Evolutionary conservation across 2,113 vertebrate genomes (phyloP).

Genomic region (Prunella himalayana): DNA sequence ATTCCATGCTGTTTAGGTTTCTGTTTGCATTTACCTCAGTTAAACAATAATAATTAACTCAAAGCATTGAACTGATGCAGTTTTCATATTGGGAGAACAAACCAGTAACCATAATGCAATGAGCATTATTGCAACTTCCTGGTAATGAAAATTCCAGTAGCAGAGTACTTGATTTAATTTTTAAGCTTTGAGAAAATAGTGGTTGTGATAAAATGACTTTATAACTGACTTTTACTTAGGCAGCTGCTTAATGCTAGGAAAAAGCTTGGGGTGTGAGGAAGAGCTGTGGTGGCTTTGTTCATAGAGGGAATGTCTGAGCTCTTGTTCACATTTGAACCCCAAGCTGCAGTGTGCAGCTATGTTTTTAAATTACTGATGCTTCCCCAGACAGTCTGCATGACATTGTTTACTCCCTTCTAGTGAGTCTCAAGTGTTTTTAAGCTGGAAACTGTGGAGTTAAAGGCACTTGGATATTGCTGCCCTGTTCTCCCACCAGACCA

Average conservation of each 20-base stretch:
- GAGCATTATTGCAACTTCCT: constrained; percentile 23
- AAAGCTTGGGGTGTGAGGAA: neutral
- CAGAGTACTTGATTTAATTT: constrained; percentile 3
- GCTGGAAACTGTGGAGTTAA: neutral
- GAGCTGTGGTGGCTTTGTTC: neutral
- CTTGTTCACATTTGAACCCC: neutral
- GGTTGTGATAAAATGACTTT: neutral
- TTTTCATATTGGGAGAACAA: neutral
- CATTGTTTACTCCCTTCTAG: neutral
- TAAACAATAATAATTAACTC: constrained; percentile 33
- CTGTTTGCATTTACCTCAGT: neutral
- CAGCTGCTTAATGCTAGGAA: neutral
- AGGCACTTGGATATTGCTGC: neutral
- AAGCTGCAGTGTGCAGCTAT: neutral
- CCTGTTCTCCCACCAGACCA: neutral
- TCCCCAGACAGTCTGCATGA: neutral
- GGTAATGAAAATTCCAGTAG: constrained; percentile 20
- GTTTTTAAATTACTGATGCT: neutral
- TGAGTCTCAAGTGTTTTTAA: neutral
- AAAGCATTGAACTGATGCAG: neutral
- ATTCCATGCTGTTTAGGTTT: neutral
- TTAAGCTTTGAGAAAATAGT: constrained; percentile 18
- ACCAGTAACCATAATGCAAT: neutral
- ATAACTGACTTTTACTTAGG: neutral
- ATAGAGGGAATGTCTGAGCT: neutral